Base-by-base conservation (phyloP, 1,140 invertebrate species). In the Acyrthosiphon pisum region DNA sequence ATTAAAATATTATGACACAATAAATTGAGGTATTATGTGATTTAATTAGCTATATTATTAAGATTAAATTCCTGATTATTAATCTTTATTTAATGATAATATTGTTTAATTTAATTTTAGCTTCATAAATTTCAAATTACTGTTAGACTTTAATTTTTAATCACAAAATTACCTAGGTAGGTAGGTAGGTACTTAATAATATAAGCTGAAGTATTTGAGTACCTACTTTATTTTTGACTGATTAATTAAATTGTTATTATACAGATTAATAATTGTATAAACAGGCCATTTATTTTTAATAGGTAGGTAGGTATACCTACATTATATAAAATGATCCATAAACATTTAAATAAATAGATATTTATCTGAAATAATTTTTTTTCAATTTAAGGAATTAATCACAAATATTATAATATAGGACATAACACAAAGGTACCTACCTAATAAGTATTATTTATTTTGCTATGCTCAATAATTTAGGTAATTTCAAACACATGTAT, bases 211-310 rank as follows among this genome's bases (percentile, higher is more conserved):
- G 41, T 84, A 76, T 76, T 76, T 76, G 14, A 76, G 41, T 48
- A n/a, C n/a, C n/a, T n/a, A n/a, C 41, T 48, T 46, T 87, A 48
- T 87, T 87, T 87, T 87, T 87, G 44, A 87, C 41, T 44, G 44
- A 48, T 87, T 2, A 87, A 48, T 46, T 87, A 48, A 23, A 11
- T n/a, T 14, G 22, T 86, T 86, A n/a, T 46, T 53, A 6, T n/a
- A 53, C 50, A 46, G 4, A 87, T 18, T 46, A 46, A 87, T 87
- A n/a, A 76, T 76, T 76, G 0, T 76, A 18, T 76, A 76, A 20
- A 76, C 14, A 18, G 30, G 60, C n/a, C n/a, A 76, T 76, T 76
- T 18, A 76, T 76, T 76, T 76, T 76, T 18, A n/a, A 68, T n/a
- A 6, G 14, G 48, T 48, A 14, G 6, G 6, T 46, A 46, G 44